Evolutionary conservation across 2,888 invertebrate species (phyloP).

Genomic region (Branchipolynoe longqiensis): DNA sequence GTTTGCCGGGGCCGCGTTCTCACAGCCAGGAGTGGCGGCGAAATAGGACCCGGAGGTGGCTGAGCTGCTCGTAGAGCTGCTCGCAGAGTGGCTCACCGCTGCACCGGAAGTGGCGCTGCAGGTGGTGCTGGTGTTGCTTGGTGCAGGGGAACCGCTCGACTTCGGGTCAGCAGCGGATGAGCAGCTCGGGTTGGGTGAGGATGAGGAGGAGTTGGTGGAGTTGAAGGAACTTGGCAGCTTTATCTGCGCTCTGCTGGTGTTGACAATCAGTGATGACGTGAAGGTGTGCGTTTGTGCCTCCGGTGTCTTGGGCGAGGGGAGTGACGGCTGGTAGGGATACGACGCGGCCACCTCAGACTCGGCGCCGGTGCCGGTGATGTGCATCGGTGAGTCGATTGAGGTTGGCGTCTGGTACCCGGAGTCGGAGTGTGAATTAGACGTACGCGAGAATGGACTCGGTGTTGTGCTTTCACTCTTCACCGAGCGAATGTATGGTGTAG

Average conservation of each 20-base stretch:
- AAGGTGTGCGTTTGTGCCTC: slow-evolving; percentile 22
- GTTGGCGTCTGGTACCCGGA: slow-evolving; percentile 13
- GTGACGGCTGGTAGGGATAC: not conserved
- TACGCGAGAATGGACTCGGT: not conserved
- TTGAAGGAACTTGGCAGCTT: not conserved
- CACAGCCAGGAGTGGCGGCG: not conserved
- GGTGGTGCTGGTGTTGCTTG: not conserved
- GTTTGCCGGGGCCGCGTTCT: not conserved
- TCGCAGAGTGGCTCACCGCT: not conserved
- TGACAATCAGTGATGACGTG: slow-evolving; percentile 22
- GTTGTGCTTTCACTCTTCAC: not conserved
- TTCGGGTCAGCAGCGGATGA: not conserved
- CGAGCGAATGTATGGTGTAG: not conserved
- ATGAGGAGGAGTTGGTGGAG: not conserved
- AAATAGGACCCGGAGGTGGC: slow-evolving; percentile 11
- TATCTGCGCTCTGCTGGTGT: slow-evolving; percentile 17
- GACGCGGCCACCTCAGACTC: not conserved
- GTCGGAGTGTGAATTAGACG: not conserved
- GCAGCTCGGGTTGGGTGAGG: not conserved
- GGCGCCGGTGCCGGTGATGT: not conserved
- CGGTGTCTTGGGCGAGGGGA: not conserved
- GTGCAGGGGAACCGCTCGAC: not conserved
- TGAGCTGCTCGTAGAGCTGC: not conserved
- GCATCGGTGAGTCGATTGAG: not conserved
- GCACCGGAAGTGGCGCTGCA: not conserved